Evolutionary conservation across 2,888 invertebrate genomes (phyloP).

Genomic region (Rhamnusium bicolor): DNA sequence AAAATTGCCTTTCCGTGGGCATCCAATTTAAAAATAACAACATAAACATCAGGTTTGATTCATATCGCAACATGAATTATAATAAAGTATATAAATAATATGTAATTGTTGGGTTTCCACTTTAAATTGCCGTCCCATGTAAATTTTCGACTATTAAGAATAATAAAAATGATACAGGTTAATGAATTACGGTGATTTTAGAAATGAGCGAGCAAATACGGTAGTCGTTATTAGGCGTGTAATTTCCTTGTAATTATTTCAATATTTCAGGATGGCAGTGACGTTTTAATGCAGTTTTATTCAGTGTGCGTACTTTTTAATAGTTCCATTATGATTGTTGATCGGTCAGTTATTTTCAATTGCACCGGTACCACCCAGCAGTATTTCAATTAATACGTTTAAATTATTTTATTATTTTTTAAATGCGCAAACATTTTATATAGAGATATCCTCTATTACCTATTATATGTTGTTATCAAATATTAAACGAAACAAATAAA

Average conservation of each 20-base stretch:
- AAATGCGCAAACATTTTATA: neutral
- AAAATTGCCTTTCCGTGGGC: constrained; percentile 34
- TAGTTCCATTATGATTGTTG: constrained; percentile 20
- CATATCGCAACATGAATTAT: constrained; percentile 25
- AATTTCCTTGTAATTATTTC: constrained; percentile 19
- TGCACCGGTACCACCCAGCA: constrained; percentile 25
- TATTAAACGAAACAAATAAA: neutral
- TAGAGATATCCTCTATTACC: neutral
- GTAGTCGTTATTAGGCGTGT: constrained; percentile 18
- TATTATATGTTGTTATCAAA: neutral
- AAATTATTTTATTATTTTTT: neutral
- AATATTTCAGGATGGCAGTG: constrained; percentile 16
- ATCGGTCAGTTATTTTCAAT: constrained; percentile 25
- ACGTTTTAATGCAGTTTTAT: constrained; percentile 27
- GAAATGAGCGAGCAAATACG: constrained; percentile 19
- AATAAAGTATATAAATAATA: constrained; percentile 29
- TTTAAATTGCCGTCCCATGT: constrained; percentile 20
- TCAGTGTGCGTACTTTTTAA: constrained; percentile 10
- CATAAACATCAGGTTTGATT: constrained; percentile 37
- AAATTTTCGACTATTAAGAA: constrained; percentile 33
- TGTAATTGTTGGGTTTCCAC: constrained; percentile 22
- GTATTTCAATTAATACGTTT: neutral
- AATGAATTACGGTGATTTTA: constrained; percentile 36
- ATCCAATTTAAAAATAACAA: constrained; percentile 29
- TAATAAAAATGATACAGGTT: constrained; percentile 26